Conservation (phyloP, 2,113 vertebrate species). For the Mesocricetus auratus region DNA sequence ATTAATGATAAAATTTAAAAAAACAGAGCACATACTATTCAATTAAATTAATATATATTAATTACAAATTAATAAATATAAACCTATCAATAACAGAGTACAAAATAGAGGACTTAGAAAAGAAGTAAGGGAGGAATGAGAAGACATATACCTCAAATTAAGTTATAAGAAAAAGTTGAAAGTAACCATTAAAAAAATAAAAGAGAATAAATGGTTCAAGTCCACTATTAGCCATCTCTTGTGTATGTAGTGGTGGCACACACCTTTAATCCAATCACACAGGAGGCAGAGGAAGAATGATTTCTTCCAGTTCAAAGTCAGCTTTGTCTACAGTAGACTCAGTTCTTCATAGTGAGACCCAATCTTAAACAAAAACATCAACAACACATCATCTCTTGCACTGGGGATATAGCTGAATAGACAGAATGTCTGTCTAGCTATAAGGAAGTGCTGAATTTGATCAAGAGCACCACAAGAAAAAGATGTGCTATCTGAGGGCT, state of each 20-base stretch:
- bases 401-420: background rate
- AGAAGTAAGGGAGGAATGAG: background rate
- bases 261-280: background rate
- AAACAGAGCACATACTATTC: too few species aligned
- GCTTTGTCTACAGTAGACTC: background rate
- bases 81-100: background rate
- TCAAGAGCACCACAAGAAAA: background rate
- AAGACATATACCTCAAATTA: background rate
- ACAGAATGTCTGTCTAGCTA: background rate
- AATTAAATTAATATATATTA: too few species aligned
- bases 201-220: background rate
- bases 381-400: background rate
- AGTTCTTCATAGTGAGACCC: background rate
- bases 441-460: background rate
- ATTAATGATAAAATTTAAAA: too few species aligned
- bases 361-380: background rate
- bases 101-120: background rate
- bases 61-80: background rate
- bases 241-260: background rate
- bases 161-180: background rate
- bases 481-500: background rate
- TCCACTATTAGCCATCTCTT: background rate
- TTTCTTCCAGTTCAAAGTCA: background rate
- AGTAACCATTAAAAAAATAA: background rate
- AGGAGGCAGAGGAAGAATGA: background rate